Base-by-base conservation (phyloP, 2,113 vertebrate species). In the Blennius ocellaris region DNA sequence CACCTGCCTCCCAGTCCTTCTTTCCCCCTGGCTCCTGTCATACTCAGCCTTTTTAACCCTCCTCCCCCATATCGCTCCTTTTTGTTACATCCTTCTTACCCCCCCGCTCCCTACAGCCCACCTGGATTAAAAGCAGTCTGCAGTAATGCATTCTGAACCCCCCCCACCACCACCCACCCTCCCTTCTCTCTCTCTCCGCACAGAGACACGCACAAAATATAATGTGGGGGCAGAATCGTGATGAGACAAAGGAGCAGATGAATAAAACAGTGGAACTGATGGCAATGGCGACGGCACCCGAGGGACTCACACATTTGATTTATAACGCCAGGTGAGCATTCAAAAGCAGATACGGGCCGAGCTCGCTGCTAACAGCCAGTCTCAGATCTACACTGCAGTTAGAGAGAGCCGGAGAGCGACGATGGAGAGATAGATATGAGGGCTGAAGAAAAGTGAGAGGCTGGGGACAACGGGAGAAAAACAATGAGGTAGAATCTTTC, bases 261-360 rank as follows among this genome's bases (percentile, higher is more conserved):
- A 91, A 88, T 90, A 90, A 92, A 89, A 89, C 85, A 87, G 88
- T 81, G 80, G 86, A 84, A 89, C 78, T 84, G 83, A 88, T 84
- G 84, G 81, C 70, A 52, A 76, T 76, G 83, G 76, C 55, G 81
- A 84, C 75, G 64, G 79, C 68, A 77, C 88, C 81, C 73, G 14
- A 60, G 88, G 85, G 89, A 84, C 69, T 73, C 67, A 69, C 78
- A 69, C 70, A 78, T 78, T 67, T 90, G 86, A 91, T 92, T 90
- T 88, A 91, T 87, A 84, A 85, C 15, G 11, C 76, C 9, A 68
- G 80, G 79, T 73, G 71, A 83, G 67, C 72, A 76, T 84, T 89
- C 75, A 78, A 83, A 84, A 71, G 80, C 83, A 85, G 78, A 83
- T 55, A 75, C 56, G 58, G 81, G 52, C 47, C n/a, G 38, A 4